These are phyloP conservation scores for Leucozona laternaria DNA, from an alignment of 2,888 invertebrate species.

Conservation along the genomic window DNA sequence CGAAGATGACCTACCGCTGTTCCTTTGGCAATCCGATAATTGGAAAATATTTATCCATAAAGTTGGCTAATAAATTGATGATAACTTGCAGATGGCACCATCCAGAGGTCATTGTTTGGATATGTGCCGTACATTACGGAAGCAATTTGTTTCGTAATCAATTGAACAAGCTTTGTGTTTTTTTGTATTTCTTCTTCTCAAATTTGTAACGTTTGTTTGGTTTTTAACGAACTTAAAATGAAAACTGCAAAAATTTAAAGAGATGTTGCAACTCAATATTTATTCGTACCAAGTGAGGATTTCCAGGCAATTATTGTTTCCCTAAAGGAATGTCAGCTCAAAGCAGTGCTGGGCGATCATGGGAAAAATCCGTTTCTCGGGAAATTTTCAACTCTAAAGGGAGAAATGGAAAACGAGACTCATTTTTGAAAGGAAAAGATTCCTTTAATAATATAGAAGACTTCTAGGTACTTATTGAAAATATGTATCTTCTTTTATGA, in stretches of 20 bases:
- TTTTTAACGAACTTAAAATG: not conserved
- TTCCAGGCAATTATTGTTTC: too few relatives aligned
- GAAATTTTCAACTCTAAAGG: too few relatives aligned
- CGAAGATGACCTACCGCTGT: slow-evolving; percentile 66
- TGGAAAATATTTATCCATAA: slow-evolving; percentile 72
- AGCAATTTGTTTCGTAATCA: slow-evolving; percentile 63
- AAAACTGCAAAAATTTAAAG: not conserved
- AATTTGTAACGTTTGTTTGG: not conserved
- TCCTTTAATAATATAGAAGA: too few relatives aligned
- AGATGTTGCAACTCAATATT: not conserved
- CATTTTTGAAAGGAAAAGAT: too few relatives aligned
- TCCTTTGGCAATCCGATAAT: slow-evolving; percentile 70
- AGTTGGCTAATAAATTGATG: slow-evolving; percentile 61
- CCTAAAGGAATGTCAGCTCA: too few relatives aligned
- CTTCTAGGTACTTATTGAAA: too few relatives aligned
- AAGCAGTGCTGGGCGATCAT: too few relatives aligned
- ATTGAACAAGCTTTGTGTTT: slow-evolving; percentile 47
- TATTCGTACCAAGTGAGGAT: too few relatives aligned
- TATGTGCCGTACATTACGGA: slow-evolving; percentile 32
- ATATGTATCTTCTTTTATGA: too few relatives aligned
- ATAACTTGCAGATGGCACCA: slow-evolving; percentile 5
- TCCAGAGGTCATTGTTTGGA: slow-evolving; percentile 14
- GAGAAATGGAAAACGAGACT: too few relatives aligned
- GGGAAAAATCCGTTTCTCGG: too few relatives aligned
- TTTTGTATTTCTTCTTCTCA: not conserved